Evolutionary conservation across 2,888 invertebrate species (phyloP), one percentile per base, ranked within the genome.

Genomic region (Drosophila buzzatii): DNA sequence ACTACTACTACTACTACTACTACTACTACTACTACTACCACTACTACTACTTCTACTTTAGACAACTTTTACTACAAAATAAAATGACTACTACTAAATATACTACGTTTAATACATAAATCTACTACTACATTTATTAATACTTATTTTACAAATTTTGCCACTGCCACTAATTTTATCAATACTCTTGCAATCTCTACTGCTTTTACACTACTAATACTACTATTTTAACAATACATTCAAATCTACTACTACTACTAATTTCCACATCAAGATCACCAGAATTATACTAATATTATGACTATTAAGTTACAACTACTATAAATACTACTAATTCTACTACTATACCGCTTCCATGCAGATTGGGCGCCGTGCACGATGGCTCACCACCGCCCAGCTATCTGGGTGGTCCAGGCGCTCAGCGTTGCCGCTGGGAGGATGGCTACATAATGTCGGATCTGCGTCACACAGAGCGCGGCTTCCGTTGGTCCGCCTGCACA

Each of bases 391-490:
- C 98, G 44, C 98, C 98, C 7, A 97, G 97, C 49, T 98, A 98
- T 92, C 95, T 98, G 52, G 98, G 98, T 52, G 98, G 98, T 33
- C 98, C 98, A 0, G 98, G 98, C 18, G 98, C 98, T 23, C 97
- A 98, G 92, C 97, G 97, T 91, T 98, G 98, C 89, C 95, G 98
- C 81, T 98, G 98, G 98, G 98, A 98, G 91, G 98, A 98, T 92
- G 98, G 98, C 62, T 98, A 96, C 94, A 98, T 98, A 90, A 98
- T 98, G 98, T 97, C 97, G 61, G 98, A 98, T 93, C 94, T 98
- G 74, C 94, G 98, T 87, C 98, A 98, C 93, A 98, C 98, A 0
- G 98, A 98, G 93, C 96, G 98, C 91, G 98, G 98, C 33, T 98
- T 98, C 94, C 95, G 97, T 85, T 98, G 98, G 98, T 98, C 98